A percentile compares a stretch with the other conserved stretches of the same genome.
phyloP scores from a whole-genome alignment of 2,888 invertebrate species.

The Drosophila koepferae region DNA sequence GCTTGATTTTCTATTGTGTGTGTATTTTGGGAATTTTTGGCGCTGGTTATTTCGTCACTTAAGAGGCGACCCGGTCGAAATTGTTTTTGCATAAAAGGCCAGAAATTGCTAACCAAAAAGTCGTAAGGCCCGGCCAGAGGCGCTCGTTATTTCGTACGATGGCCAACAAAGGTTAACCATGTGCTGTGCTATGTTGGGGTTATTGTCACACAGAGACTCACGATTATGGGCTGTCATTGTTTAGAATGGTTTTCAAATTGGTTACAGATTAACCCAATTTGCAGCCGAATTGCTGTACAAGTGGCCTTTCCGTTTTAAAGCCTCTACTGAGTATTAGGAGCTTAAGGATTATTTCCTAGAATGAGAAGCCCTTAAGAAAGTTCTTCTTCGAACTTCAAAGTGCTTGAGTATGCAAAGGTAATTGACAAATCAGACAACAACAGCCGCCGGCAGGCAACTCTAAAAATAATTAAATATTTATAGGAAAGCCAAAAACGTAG shows the following conservation, averaged over 20 bases:
- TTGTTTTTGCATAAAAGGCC: constrained; percentile 71
- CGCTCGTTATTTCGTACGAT: neutral
- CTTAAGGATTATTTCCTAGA: neutral
- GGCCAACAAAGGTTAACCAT: constrained; percentile 34
- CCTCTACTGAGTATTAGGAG: neutral
- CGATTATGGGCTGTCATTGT: constrained; percentile 53
- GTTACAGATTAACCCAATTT: constrained; percentile 55
- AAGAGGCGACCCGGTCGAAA: constrained; percentile 38
- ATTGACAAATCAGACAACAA: constrained; percentile 3
- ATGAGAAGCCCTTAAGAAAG: neutral
- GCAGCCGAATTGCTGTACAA: constrained; percentile 2
- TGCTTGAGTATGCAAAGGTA: neutral
- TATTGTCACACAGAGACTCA: constrained; percentile 33
- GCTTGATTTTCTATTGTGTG: constrained; percentile 15
- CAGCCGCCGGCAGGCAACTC: neutral
- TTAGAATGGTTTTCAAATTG: constrained; percentile 59
- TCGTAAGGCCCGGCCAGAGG: neutral
- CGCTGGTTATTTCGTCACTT: constrained; percentile 69
- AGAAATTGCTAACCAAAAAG: constrained; percentile 27
- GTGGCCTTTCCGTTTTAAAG: neutral
- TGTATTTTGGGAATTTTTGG: constrained; percentile 36
- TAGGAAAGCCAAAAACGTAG: neutral
- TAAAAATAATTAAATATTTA: constrained; percentile 10
- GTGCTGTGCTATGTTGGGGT: constrained; percentile 7
- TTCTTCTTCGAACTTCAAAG: neutral